Percentiles rank a stretch among this genome's conserved stretches.
phyloP scores from a whole-genome alignment of 2,888 invertebrate species.

The Herminia tarsipennalis region DNA sequence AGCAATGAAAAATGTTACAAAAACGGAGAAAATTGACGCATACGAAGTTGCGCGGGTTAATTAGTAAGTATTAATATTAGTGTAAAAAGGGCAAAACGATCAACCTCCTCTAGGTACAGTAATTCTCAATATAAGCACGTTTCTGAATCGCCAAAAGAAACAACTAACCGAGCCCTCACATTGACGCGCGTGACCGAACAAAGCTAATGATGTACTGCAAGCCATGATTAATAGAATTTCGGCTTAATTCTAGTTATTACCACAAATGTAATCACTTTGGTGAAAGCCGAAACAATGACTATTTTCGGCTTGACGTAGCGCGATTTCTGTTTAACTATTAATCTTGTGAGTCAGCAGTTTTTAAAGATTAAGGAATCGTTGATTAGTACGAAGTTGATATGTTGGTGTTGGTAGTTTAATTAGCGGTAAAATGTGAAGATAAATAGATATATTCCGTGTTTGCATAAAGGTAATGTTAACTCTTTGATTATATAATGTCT shows the following conservation, averaged over 20 bases:
- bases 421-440: constrained; percentile 8
- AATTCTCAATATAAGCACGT: constrained; percentile 1
- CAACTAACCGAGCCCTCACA: constrained; percentile 15
- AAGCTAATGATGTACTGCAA: constrained; percentile 57
- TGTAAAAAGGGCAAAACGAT: too few relatives aligned
- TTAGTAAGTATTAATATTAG: too few relatives aligned
- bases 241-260: constrained; percentile 70
- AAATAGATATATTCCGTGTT: too few relatives aligned
- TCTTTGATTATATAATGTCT: background rate
- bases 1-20: too few relatives aligned
- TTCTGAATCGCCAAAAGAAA: constrained; percentile 10
- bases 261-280: constrained; percentile 62
- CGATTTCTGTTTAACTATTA: constrained; percentile 45
- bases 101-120: too few relatives aligned
- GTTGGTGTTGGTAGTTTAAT: constrained; percentile 18
- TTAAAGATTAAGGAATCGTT: constrained; percentile 26
- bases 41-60: too few relatives aligned
- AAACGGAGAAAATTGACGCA: too few relatives aligned
- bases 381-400: constrained; percentile 25
- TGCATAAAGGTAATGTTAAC: too few relatives aligned
- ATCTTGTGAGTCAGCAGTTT: constrained; percentile 54
- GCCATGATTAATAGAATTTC: constrained; percentile 62
- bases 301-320: constrained; percentile 31
- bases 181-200: constrained; percentile 51
- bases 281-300: constrained; percentile 55